These are phyloP conservation scores for Zophobas atratus DNA, from an alignment of 1,140 invertebrate species.

Conservation along the genomic window DNA sequence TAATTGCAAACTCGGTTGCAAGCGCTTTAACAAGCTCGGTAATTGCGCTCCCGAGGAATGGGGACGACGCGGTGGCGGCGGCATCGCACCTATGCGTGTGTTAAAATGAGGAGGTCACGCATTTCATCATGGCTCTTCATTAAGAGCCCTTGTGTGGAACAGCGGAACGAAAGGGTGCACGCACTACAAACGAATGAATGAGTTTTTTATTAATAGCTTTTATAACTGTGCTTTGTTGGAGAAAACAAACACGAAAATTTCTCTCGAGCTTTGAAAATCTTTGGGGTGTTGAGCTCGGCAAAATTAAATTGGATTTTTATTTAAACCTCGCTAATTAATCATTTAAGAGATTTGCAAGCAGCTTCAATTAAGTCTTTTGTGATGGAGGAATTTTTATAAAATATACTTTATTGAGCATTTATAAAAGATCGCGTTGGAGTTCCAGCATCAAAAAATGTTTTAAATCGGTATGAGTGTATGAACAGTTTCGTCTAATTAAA, in stretches of 20 bases:
- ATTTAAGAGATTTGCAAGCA: too few relatives aligned
- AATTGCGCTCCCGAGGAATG: conserved; percentile 57
- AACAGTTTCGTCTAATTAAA: too few relatives aligned
- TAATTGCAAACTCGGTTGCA: conserved; percentile 59
- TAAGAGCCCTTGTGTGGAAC: not conserved
- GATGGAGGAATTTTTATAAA: too few relatives aligned
- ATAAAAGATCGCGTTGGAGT: too few relatives aligned
- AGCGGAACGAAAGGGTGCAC: not conserved
- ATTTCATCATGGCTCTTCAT: conserved; percentile 33
- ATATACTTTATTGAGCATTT: too few relatives aligned
- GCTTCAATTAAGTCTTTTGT: too few relatives aligned
- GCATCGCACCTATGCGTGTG: conserved; percentile 13
- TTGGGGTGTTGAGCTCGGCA: too few relatives aligned
- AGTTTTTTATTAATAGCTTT: not conserved
- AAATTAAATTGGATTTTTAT: too few relatives aligned
- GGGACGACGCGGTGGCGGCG: conserved; percentile 8
- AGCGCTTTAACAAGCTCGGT: conserved; percentile 58
- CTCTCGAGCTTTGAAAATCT: not conserved
- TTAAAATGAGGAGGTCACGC: conserved; percentile 13
- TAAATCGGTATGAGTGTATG: too few relatives aligned
- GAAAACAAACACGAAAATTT: not conserved
- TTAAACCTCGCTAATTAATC: too few relatives aligned
- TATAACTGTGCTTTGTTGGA: not conserved
- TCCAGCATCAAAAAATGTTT: too few relatives aligned
- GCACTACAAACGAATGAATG: not conserved